These are phyloP conservation scores for Bombus confusus DNA, from an alignment of 1,140 invertebrate genomes.

Conservation along the genomic window DNA sequence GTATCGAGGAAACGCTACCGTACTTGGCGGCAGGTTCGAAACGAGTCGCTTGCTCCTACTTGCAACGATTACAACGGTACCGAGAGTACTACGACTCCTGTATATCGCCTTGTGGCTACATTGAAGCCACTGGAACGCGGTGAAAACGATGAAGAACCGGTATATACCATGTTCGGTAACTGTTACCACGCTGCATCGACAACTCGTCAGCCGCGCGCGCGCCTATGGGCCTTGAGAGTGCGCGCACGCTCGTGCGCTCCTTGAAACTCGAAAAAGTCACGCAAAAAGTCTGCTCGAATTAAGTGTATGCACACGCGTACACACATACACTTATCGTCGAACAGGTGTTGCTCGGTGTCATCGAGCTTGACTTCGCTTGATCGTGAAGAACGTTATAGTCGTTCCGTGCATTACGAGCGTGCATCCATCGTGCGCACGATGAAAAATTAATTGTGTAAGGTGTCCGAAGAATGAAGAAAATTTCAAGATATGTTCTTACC, in stretches of 20 bases:
- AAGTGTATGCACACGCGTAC: not conserved
- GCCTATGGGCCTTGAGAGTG: slow-evolving; percentile 15
- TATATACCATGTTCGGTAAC: slow-evolving; percentile 49
- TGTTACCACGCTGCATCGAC: slow-evolving; percentile 43
- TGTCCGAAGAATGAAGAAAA: not conserved
- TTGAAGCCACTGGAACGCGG: slow-evolving; percentile 29
- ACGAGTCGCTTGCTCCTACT: slow-evolving; percentile 52
- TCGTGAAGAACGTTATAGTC: not conserved
- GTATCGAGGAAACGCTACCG: slow-evolving; percentile 62
- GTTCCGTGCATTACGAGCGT: not conserved
- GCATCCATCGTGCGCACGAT: not conserved
- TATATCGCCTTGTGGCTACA: slow-evolving; percentile 18
- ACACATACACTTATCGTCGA: not conserved
- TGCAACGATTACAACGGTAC: slow-evolving; percentile 70
- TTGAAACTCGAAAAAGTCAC: slow-evolving; percentile 4
- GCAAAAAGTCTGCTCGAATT: slow-evolving; percentile 7
- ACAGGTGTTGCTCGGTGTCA: slow-evolving; percentile 16
- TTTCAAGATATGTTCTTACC: not conserved
- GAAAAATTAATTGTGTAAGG: not conserved
- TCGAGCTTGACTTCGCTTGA: not conserved
- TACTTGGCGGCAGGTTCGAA: slow-evolving; percentile 67
- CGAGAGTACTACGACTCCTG: slow-evolving; percentile 65
- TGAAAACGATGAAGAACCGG: slow-evolving; percentile 59
- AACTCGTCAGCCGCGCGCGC: not conserved
- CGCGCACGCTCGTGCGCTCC: not conserved